Evolutionary conservation across 2,888 invertebrate species (phyloP).

Genomic region (Rhodophaea formosa): DNA sequence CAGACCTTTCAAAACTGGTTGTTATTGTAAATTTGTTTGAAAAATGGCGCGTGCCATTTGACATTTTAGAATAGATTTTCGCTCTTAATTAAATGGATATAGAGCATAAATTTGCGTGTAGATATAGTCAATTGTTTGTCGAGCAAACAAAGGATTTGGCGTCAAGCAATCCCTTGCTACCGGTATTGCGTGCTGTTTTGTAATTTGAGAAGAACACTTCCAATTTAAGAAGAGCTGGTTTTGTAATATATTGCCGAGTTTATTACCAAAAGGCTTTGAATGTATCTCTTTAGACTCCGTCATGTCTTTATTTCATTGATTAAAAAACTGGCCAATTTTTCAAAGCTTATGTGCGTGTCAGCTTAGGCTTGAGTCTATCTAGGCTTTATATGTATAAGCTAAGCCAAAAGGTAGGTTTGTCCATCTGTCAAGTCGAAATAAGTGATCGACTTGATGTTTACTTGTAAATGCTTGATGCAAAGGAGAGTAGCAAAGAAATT

Average conservation of each 20-base stretch:
- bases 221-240: conserved; percentile 1
- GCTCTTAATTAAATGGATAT: neutral
- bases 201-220: conserved; percentile 10
- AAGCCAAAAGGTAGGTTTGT: too few species aligned
- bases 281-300: too few species aligned
- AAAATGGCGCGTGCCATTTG: conserved; percentile 42
- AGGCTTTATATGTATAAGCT: too few species aligned
- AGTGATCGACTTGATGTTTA: too few species aligned
- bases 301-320: too few species aligned
- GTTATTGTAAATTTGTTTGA: conserved; percentile 22
- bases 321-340: too few species aligned
- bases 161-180: conserved; percentile 24
- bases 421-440: too few species aligned
- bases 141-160: conserved; percentile 35
- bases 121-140: conserved; percentile 41
- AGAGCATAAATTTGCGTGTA: neutral
- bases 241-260: neutral
- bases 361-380: too few species aligned
- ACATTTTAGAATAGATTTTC: conserved; percentile 15
- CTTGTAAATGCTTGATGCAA: too few species aligned
- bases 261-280: too few species aligned
- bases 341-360: too few species aligned
- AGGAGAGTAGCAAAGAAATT: too few species aligned
- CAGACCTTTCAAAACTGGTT: conserved; percentile 6
- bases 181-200: conserved; percentile 19